phyloP scores from a whole-genome alignment of 1,140 invertebrate species.

The Metaphire vulgaris region DNA sequence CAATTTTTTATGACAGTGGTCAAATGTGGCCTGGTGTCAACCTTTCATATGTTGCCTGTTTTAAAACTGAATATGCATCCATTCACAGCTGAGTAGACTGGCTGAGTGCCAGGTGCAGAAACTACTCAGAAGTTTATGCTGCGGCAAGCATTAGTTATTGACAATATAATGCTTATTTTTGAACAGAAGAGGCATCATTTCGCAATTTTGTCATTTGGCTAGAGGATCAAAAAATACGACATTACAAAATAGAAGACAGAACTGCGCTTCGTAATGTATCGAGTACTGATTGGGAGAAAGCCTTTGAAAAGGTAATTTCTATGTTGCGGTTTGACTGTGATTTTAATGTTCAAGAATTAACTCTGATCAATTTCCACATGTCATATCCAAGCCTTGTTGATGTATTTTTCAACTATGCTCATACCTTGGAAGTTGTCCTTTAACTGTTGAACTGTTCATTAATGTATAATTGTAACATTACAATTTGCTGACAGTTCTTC shows the following conservation, averaged over 20 bases:
- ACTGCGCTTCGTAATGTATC: conserved; percentile 62
- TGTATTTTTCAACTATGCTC: too few relatives aligned
- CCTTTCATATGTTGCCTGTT: not conserved
- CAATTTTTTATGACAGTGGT: too few relatives aligned
- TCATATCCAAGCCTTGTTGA: too few relatives aligned
- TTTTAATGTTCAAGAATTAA: too few relatives aligned
- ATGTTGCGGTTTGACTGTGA: too few relatives aligned
- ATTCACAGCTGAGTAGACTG: not conserved
- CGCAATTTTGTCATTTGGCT: conserved; percentile 77
- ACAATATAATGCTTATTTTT: not conserved
- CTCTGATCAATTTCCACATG: too few relatives aligned
- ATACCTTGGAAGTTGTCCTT: too few relatives aligned
- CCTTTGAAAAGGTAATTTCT: conserved; percentile 56
- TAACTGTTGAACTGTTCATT: too few relatives aligned
- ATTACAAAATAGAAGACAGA: conserved; percentile 77
- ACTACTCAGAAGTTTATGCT: not conserved
- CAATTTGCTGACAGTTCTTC: too few relatives aligned
- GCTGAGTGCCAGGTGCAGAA: not conserved
- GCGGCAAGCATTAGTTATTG: not conserved
- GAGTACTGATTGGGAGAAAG: conserved; percentile 63
- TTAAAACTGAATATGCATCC: not conserved
- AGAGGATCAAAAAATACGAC: conserved; percentile 87
- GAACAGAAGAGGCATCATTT: conserved; percentile 68
- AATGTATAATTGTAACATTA: too few relatives aligned
- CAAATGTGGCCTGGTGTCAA: too few relatives aligned